Evolutionary conservation across 2,797 vertebrate genomes (phyloP), one percentile per base, ranked within the genome.

Genomic region (Anomalospiza imberbis): DNA sequence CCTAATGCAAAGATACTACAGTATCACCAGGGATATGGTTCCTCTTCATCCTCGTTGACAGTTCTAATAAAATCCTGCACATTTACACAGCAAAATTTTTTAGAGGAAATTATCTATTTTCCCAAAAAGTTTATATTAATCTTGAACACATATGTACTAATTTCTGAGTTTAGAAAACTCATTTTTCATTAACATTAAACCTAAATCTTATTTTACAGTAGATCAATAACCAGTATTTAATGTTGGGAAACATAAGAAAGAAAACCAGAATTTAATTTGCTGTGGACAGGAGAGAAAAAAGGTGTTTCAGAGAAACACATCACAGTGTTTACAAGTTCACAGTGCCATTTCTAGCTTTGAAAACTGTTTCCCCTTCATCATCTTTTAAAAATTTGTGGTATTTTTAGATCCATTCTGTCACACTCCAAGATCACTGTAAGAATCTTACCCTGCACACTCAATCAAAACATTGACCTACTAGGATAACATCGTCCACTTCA

Each of bases 401-500:
- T 51, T 75, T 93, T 57, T 20, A 72, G 32, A 73, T 57, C 24
- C 8, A 19, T 60, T 73, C 22, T 50, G 26, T 42, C 19, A 77
- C 12, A 14, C 13, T 53, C 13, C 29, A 74, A 65, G 72, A 65
- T 6, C 4, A 14, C 25, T 19, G 10, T 29, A 88, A 65, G 40
- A 62, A 62, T 48, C 40, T 47, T 44, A 77, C 40, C 42, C 51
- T 63, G 62, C 17, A 40, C 32, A 65, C 9, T 48, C 8, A 65
- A 18, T 26, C 31, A 44, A 28, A 58, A 54, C 55, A 48, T 66
- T 31, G 28, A 94, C 98, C 97, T 97, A 99, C 99, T 94, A 98
- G 97, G 79, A 99, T 99, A 66, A 98, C 99, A 80, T 99, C 98
- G 4, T 98, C 98, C 85, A 99, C 98, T 96, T 99, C 99, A 12